Evolutionary conservation across 53 echinoderm and acorn worm species (phyloP).

Genomic region (Paracentrotus lividus): DNA sequence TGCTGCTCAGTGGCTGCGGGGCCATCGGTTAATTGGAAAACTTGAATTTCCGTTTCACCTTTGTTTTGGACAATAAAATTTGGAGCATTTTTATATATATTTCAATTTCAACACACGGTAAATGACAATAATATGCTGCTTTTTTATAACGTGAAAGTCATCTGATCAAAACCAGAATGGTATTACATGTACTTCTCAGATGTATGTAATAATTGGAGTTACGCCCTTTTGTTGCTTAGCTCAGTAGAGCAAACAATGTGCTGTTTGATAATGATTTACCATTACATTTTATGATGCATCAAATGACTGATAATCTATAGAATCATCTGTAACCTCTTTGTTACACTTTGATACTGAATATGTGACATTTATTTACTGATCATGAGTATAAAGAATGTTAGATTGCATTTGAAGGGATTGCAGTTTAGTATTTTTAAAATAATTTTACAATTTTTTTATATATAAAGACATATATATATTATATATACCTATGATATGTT

Average conservation of each 20-base stretch:
- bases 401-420: background rate
- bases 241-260: background rate
- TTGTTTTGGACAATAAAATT: no score
- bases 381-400: background rate
- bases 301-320: background rate
- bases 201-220: background rate
- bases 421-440: constrained; percentile 35
- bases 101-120: background rate
- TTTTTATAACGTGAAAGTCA: background rate
- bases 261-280: background rate
- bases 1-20: no score
- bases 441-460: background rate
- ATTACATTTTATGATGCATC: background rate
- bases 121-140: background rate
- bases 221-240: background rate
- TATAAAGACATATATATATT: background rate
- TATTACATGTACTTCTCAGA: background rate
- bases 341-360: background rate
- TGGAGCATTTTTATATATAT: no score
- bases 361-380: background rate
- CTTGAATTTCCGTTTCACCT: no score
- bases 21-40: no score
- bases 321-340: background rate
- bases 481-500: background rate
- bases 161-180: background rate